phyloP scores from a whole-genome alignment of 2,113 vertebrate genomes.

The Rattus rattus region DNA sequence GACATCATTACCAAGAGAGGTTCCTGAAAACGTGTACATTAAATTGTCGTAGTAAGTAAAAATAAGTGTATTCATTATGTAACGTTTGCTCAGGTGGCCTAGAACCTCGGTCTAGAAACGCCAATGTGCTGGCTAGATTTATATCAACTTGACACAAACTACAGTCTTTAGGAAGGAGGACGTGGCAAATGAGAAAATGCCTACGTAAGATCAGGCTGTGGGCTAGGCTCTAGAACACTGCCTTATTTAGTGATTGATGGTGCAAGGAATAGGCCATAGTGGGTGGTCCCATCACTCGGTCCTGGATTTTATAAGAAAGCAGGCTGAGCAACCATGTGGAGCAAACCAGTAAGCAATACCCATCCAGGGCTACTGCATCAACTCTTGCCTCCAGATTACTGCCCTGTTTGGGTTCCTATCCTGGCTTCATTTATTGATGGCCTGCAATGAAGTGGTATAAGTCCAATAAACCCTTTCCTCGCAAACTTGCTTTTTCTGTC shows the following conservation, averaged over 20 bases:
- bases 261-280: no score
- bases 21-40: neutral
- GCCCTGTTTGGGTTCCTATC: neutral
- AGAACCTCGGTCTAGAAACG: neutral
- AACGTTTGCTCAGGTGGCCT: neutral
- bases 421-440: neutral
- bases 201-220: neutral
- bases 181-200: neutral
- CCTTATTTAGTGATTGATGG: neutral
- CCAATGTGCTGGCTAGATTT: neutral
- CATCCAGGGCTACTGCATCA: neutral
- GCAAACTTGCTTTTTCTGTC: neutral
- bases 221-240: neutral
- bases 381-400: neutral
- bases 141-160: neutral
- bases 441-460: neutral
- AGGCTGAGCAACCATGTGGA: neutral
- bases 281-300: neutral
- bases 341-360: neutral
- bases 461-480: neutral
- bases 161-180: neutral
- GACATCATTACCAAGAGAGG: neutral
- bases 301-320: neutral
- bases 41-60: neutral
- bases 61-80: neutral